These are phyloP conservation scores for Athrips mouffetella DNA, from an alignment of 2,888 invertebrate genomes.

Conservation along the genomic window DNA sequence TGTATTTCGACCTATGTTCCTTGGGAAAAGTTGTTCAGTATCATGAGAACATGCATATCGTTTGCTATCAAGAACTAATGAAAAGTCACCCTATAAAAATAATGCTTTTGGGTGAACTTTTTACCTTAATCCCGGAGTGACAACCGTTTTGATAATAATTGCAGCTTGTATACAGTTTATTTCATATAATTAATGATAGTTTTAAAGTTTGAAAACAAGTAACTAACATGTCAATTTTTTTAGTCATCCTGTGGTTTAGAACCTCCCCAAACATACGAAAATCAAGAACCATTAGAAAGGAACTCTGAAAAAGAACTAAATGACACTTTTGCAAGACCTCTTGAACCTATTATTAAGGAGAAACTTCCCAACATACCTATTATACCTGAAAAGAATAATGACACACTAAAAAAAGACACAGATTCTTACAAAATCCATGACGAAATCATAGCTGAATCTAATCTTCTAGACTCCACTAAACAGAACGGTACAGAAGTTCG, in stretches of 20 bases:
- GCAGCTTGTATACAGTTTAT: no score
- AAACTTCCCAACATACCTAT: slow-evolving; percentile 50
- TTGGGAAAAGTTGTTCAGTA: no score
- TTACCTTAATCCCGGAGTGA: no score
- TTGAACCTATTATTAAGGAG: slow-evolving; percentile 46
- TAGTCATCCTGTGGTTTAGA: slow-evolving; percentile 66
- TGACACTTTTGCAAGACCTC: slow-evolving; percentile 48
- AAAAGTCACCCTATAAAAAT: no score
- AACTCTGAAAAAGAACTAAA: slow-evolving; percentile 58
- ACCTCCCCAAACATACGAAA: slow-evolving; percentile 61
- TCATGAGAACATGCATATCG: no score
- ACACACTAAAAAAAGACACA: slow-evolving; percentile 26
- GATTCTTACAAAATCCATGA: slow-evolving; percentile 50
- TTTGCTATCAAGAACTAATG: no score
- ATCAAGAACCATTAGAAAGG: slow-evolving; percentile 57
- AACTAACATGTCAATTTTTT: no score
- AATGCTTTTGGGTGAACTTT: no score
- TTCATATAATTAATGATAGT: no score
- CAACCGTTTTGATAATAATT: no score
- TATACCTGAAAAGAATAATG: slow-evolving; percentile 46
- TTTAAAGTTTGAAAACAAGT: no score
- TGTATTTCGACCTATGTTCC: no score
- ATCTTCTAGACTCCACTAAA: slow-evolving; percentile 49
- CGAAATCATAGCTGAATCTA: slow-evolving; percentile 54
- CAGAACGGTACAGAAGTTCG: slow-evolving; percentile 43